These are phyloP conservation scores for Macrophya alboannulata DNA, from an alignment of 2,888 invertebrate species.

Conservation along the genomic window DNA sequence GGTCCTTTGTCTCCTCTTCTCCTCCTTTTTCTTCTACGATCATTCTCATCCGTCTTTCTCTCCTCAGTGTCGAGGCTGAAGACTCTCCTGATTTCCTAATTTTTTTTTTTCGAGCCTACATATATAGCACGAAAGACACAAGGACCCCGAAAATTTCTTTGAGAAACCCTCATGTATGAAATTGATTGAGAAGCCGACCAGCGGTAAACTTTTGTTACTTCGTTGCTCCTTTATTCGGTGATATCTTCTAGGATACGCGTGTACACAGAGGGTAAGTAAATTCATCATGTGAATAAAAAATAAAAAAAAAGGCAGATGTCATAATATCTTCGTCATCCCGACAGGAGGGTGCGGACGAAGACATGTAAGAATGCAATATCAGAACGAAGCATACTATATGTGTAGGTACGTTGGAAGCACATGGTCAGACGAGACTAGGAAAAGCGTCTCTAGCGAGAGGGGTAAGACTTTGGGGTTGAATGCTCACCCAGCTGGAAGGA, in stretches of 20 bases:
- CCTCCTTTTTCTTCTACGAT: conserved; percentile 13
- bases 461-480: conserved; percentile 33
- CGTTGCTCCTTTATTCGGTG: conserved; percentile 27
- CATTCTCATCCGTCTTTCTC: neutral
- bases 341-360: neutral
- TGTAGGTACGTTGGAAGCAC: conserved; percentile 20
- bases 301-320: neutral
- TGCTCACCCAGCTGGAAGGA: conserved; percentile 26
- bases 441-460: neutral
- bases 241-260: neutral
- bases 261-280: neutral
- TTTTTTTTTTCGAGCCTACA: conserved; percentile 25
- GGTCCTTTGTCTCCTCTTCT: conserved; percentile 45
- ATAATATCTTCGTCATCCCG: conserved; percentile 26
- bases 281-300: neutral
- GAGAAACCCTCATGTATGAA: conserved; percentile 43
- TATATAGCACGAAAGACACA: conserved; percentile 30
- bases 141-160: conserved; percentile 43
- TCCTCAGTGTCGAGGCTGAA: neutral
- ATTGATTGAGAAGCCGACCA: conserved; percentile 44
- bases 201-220: neutral
- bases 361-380: conserved; percentile 35
- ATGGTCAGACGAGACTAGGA: conserved; percentile 38
- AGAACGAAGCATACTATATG: neutral
- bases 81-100: conserved; percentile 10